Base-by-base conservation (phyloP, 2,113 vertebrate species). In the Sardina pilchardus region DNA sequence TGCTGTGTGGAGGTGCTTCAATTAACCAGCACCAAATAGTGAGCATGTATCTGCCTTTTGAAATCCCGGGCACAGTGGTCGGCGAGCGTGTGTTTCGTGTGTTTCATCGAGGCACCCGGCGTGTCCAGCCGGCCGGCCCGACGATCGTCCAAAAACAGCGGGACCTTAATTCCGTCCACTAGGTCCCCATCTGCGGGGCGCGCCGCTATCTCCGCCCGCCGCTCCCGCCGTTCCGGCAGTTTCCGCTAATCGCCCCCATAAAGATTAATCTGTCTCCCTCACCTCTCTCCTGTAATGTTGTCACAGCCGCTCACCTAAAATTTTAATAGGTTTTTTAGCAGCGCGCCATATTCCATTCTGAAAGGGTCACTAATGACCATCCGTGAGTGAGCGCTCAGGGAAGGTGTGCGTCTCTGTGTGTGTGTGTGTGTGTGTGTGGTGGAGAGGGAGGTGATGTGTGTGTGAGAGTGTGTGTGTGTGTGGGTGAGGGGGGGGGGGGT, bases 241-340 rank as follows among this genome's bases (percentile, higher is more conserved):
- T 53, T 78, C 45, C 17, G 36, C 83, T 90, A 89, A 88, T 88
- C 81, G 53, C 44, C 39, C 75, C 86, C 59, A 84, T 88, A 87
- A 91, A 90, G 86, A 90, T 90, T 87, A 87, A 89, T 90, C 86
- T 85, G 82, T 81, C 82, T 81, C 85, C 36, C 45, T 89, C 85
- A 84, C 82, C 84, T 59, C 47, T 86, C 84, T 87, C 83, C 82
- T 82, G 82, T 87, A 86, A 89, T 88, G 87, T 87, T 85, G 84
- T 82, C 87, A 90, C 81, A 86, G 88, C 86, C 67, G 83, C 84
- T 86, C 85, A 59, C 87, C 85, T 85, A 84, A 86, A 88, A 84
- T 86, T 85, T 86, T 86, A 86, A 89, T 86, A 85, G 83, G 82
- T 87, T 88, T 88, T 84, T 87, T 89, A 88, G 47, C 67, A 85